Base-by-base conservation (phyloP, 2,113 vertebrate genomes). In the Nematolebias whitei region DNA sequence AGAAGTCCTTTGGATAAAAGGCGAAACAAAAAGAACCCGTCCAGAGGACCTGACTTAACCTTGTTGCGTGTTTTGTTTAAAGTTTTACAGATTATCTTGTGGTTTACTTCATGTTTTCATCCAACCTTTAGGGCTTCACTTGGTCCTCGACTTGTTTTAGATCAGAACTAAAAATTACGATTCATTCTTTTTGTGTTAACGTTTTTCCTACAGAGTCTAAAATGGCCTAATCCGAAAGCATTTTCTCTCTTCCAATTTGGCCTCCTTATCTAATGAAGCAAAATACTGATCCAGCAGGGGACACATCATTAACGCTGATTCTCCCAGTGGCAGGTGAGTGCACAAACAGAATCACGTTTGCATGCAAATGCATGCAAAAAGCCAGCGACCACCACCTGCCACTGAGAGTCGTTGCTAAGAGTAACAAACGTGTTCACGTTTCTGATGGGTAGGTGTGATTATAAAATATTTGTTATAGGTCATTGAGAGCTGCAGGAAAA, bases 221-320 rank as follows among this genome's bases (percentile, higher is more conserved):
- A 58, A 71, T n/a, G 48, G 32, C 38, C 52, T 51, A 66, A 78
- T 80, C 54, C 61, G 52, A 51, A 18, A 43, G 65, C 10, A 16
- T 22, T 63, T 35, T 40, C 24, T 43, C 15, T 45, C 18, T 29
- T 16, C 16, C 22, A 6, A 20, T 26, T 54, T 20, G 39, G 19
- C 57, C 56, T 26, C 61, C 35, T 56, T 69, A 75, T 86, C 80
- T 71, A 24, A 52, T 59, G 66, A 79, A 80, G 80, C 79, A 15
- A 80, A 87, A 86, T 75, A 74, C 85, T 68, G 85, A 86, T 84
- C 67, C 62, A 60, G 44, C 50, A 61, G 44, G 45, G 22, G 16
- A 68, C 43, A 26, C 55, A 43, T 51, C 52, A 29, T 59, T 66
- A 74, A 73, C 68, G 63, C 71, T 39, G 57, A 76, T 79, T 71